phyloP scores from a whole-genome alignment of 2,113 vertebrate species.

The Etheostoma spectabile region DNA sequence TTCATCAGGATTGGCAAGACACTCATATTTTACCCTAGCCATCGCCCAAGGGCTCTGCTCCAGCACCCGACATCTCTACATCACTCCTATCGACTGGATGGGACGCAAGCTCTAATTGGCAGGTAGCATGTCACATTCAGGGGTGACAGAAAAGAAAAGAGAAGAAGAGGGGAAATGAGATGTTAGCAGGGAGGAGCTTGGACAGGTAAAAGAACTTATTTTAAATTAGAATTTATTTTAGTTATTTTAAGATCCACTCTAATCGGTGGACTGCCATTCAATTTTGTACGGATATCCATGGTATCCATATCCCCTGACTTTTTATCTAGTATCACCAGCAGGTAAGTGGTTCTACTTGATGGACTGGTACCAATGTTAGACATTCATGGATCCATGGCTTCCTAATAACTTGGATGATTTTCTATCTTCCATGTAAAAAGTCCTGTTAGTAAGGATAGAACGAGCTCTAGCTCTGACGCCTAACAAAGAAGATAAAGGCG shows the following conservation, averaged over 20 bases:
- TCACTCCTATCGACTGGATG: constrained; percentile 65
- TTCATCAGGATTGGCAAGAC: constrained; percentile 76
- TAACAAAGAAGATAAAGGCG: too few species aligned
- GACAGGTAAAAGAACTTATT: constrained; percentile 3
- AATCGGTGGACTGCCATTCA: neutral
- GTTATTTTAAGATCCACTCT: neutral
- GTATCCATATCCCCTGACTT: too few species aligned
- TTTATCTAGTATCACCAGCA: neutral
- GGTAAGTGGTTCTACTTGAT: neutral
- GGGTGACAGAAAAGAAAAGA: constrained; percentile 28
- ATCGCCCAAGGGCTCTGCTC: constrained; percentile 52
- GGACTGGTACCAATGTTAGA: neutral
- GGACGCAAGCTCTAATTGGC: constrained; percentile 62
- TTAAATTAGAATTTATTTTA: neutral
- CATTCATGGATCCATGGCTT: neutral
- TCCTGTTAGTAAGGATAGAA: too few species aligned
- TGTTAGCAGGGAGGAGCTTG: neutral
- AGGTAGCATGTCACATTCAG: constrained; percentile 56
- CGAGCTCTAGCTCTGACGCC: too few species aligned
- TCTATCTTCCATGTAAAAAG: too few species aligned
- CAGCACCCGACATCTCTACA: constrained; percentile 63
- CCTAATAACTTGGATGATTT: neutral
- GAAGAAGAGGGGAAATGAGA: neutral
- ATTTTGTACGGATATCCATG: neutral
- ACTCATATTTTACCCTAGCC: constrained; percentile 73